A percentile compares a stretch with the other conserved stretches of the same genome.
phyloP scores from a whole-genome alignment of 2,113 vertebrate species.

The Empidonax alnorum region DNA sequence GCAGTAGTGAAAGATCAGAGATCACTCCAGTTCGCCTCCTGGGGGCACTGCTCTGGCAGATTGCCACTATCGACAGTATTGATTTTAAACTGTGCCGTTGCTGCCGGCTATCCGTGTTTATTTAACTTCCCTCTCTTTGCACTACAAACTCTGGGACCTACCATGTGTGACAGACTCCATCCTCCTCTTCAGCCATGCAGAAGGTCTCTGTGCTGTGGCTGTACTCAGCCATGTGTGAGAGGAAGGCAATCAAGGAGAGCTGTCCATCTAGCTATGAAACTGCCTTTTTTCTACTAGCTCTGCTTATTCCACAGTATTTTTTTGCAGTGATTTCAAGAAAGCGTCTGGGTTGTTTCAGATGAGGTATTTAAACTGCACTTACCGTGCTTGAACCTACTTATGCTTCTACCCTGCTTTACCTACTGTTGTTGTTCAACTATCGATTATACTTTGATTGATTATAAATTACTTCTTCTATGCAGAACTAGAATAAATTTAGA shows the following conservation, averaged over 20 bases:
- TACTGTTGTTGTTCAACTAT: not conserved
- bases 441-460: not conserved
- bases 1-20: not conserved
- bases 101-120: not conserved
- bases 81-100: not conserved
- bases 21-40: not conserved
- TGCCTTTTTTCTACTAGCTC: not conserved
- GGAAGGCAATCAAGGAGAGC: not conserved
- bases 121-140: not conserved
- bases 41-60: slow-evolving; percentile 4
- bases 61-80: not conserved
- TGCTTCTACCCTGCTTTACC: not conserved
- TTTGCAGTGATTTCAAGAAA: not conserved
- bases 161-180: not conserved
- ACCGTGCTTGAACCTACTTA: not conserved
- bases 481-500: not conserved
- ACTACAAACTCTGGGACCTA: not conserved
- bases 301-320: not conserved
- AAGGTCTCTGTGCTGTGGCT: not conserved
- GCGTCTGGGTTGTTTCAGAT: not conserved
- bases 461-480: not conserved
- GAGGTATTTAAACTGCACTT: not conserved
- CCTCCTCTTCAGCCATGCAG: not conserved
- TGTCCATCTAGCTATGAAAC: not conserved
- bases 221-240: not conserved